These are phyloP conservation scores for Calyptomena viridis DNA, from an alignment of 2,113 vertebrate species.

Conservation along the genomic window DNA sequence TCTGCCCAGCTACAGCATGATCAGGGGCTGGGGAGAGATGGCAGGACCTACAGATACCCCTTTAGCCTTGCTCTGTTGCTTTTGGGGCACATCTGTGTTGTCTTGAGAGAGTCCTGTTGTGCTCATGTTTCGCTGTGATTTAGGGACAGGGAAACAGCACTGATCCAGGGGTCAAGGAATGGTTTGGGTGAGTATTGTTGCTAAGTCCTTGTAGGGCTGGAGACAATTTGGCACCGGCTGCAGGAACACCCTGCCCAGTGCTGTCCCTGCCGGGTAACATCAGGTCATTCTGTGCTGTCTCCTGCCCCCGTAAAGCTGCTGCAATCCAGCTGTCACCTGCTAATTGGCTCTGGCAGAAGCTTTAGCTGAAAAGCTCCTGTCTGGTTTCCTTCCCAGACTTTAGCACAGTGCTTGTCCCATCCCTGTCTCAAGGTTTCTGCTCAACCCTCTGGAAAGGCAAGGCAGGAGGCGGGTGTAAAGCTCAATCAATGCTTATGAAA, in stretches of 20 bases:
- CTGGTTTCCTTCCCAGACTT: neutral
- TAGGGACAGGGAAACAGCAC: neutral
- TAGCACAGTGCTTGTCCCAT: neutral
- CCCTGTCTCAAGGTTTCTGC: neutral
- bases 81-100: neutral
- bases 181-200: neutral
- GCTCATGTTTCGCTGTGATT: accelerated
- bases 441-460: neutral
- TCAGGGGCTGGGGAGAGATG: neutral
- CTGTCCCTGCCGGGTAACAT: neutral
- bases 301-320: neutral
- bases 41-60: neutral
- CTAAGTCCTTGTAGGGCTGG: neutral
- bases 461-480: neutral
- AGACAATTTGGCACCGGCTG: neutral
- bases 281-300: neutral
- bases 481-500: neutral
- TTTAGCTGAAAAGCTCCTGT: neutral
- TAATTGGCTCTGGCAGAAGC: conserved; percentile 1
- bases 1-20: neutral
- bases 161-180: neutral
- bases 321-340: neutral
- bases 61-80: neutral
- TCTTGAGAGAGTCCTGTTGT: neutral
- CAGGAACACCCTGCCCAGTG: neutral